phyloP scores from a whole-genome alignment of 1,140 invertebrate species.

The Physella acuta region DNA sequence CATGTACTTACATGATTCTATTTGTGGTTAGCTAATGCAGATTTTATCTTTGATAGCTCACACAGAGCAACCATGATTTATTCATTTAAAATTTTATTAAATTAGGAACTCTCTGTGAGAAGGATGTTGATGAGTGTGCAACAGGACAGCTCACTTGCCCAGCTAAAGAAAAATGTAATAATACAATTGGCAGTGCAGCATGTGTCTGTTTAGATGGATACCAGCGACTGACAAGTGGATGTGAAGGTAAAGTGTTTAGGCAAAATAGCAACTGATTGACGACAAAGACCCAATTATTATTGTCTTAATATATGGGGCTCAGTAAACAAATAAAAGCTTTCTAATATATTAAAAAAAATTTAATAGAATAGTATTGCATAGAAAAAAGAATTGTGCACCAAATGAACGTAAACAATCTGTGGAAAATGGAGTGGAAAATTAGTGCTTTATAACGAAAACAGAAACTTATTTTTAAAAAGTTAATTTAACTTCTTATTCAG shows the following conservation, averaged over 20 bases:
- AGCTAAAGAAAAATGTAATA: neutral
- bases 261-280: neutral
- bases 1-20: no score
- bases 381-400: no score
- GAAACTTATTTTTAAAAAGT: no score
- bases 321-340: neutral
- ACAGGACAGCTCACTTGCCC: neutral
- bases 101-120: slow-evolving; percentile 13
- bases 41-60: no score
- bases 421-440: no score
- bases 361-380: neutral
- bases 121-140: slow-evolving; percentile 25
- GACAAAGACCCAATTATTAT: neutral
- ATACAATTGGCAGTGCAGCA: slow-evolving; percentile 18
- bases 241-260: slow-evolving; percentile 11
- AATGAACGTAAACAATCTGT: no score
- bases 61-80: no score
- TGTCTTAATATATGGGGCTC: neutral
- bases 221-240: neutral
- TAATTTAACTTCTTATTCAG: no score
- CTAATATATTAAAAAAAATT: neutral
- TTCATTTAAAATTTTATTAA: neutral
- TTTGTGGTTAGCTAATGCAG: no score
- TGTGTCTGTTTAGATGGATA: slow-evolving; percentile 19
- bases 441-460: no score